Conservation (phyloP, 2,113 vertebrate species). For the Lophura nycthemera region DNA sequence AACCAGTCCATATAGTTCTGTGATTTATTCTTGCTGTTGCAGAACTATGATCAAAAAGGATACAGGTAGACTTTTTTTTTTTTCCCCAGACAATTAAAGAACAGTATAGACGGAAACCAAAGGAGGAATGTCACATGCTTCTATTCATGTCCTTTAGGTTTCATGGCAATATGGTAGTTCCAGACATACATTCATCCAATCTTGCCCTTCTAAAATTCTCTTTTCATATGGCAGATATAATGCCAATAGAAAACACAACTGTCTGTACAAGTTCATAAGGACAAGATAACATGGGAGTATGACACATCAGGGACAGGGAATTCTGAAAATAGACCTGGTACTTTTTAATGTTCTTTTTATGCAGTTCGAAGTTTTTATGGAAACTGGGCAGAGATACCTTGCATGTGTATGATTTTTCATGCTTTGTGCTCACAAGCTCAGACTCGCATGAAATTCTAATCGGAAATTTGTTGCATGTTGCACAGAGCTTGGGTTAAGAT, state of each 20-base stretch:
- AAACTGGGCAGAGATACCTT: neutral
- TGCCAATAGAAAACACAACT: conserved; percentile 50
- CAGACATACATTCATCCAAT: conserved; percentile 21
- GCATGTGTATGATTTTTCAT: neutral
- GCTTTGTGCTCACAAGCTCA: neutral
- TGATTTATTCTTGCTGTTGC: neutral
- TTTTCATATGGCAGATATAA: conserved; percentile 26
- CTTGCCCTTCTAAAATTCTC: conserved; percentile 40
- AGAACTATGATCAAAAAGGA: neutral
- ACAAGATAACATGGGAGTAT: neutral
- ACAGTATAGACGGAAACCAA: neutral
- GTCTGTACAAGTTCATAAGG: conserved; percentile 46
- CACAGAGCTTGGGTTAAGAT: neutral
- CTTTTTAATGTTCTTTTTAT: neutral
- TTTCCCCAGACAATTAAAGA: neutral
- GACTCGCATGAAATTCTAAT: neutral
- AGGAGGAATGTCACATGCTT: neutral
- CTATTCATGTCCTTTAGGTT: neutral
- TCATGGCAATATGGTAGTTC: neutral
- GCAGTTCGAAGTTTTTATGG: neutral
- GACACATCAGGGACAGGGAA: neutral
- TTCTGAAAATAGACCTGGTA: neutral
- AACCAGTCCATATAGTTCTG: neutral
- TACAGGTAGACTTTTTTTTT: neutral
- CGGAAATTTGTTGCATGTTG: neutral